Conservation (phyloP, 2,888 invertebrate species). For the Chloroclysta siterata region DNA sequence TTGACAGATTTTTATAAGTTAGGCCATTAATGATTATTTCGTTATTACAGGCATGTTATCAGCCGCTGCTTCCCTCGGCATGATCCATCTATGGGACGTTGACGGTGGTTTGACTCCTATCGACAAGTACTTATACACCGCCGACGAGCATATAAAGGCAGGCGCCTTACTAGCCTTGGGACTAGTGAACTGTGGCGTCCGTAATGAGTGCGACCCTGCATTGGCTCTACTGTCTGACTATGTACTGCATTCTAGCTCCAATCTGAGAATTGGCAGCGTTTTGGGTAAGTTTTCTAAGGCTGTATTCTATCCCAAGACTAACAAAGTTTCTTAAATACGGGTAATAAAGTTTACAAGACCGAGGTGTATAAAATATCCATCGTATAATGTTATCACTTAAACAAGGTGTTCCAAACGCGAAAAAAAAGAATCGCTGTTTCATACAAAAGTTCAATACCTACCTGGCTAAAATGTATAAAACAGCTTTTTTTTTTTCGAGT, state of each 20-base stretch:
- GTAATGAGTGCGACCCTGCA: constrained; percentile 99
- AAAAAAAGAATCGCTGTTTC: too few relatives aligned
- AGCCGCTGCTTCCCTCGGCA: constrained; percentile 97
- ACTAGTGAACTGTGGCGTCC: constrained; percentile 98
- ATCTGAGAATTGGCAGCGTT: constrained; percentile 94
- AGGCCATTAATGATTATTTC: neutral
- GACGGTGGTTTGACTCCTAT: constrained; percentile 99
- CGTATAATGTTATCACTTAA: too few relatives aligned
- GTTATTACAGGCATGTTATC: constrained; percentile 91
- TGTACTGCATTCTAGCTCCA: constrained; percentile 92
- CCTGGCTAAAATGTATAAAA: too few relatives aligned
- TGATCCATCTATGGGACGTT: constrained; percentile 98
- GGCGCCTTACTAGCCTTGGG: constrained; percentile 98
- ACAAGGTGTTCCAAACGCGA: too few relatives aligned
- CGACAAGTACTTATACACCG: constrained; percentile 98
- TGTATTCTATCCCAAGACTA: too few relatives aligned
- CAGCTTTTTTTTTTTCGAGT: too few relatives aligned
- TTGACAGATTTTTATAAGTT: too few relatives aligned
- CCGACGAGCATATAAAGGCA: constrained; percentile 98
- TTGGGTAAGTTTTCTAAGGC: constrained; percentile 62
- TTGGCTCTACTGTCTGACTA: constrained; percentile 97
- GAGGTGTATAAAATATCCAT: too few relatives aligned
- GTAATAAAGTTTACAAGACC: too few relatives aligned
- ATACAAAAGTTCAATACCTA: too few relatives aligned
- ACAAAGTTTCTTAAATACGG: too few relatives aligned